phyloP scores from a whole-genome alignment of 2,888 invertebrate species.

The Ectemnius cavifrons region DNA sequence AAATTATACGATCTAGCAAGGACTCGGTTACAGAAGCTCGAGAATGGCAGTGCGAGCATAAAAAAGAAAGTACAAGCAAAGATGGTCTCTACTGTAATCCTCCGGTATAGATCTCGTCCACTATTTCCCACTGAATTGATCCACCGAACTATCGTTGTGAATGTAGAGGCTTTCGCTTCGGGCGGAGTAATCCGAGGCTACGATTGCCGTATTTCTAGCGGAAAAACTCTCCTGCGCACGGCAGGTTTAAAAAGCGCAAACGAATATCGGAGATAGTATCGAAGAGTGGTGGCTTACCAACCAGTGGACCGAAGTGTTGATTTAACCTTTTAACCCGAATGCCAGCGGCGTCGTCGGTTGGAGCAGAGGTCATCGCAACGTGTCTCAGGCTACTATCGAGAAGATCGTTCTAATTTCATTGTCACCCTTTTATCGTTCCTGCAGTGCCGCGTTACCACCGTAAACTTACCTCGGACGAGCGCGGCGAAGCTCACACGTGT shows the following conservation, averaged over 20 bases:
- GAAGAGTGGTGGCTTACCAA: constrained; percentile 60
- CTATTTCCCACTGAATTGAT: too few relatives aligned
- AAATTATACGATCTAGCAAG: not conserved
- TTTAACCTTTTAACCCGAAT: constrained; percentile 54
- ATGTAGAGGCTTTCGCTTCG: too few relatives aligned
- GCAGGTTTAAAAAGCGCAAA: too few relatives aligned
- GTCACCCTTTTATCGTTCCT: not conserved
- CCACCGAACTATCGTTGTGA: too few relatives aligned
- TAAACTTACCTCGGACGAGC: constrained; percentile 25
- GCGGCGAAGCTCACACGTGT: constrained; percentile 1
- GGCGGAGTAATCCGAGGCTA: too few relatives aligned
- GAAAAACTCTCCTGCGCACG: too few relatives aligned
- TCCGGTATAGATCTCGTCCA: too few relatives aligned
- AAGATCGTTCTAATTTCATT: constrained; percentile 9
- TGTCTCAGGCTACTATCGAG: not conserved
- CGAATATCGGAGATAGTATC: too few relatives aligned
- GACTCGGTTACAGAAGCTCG: not conserved
- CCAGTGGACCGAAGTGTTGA: constrained; percentile 68
- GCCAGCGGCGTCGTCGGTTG: constrained; percentile 20
- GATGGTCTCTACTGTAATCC: not conserved
- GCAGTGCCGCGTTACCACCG: not conserved
- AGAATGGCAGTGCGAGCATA: not conserved
- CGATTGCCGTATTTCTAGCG: too few relatives aligned
- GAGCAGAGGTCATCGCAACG: constrained; percentile 32
- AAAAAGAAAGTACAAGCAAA: not conserved